These are phyloP conservation scores for Corvus cornix DNA, from an alignment of 2,113 vertebrate genomes.

Conservation along the genomic window DNA sequence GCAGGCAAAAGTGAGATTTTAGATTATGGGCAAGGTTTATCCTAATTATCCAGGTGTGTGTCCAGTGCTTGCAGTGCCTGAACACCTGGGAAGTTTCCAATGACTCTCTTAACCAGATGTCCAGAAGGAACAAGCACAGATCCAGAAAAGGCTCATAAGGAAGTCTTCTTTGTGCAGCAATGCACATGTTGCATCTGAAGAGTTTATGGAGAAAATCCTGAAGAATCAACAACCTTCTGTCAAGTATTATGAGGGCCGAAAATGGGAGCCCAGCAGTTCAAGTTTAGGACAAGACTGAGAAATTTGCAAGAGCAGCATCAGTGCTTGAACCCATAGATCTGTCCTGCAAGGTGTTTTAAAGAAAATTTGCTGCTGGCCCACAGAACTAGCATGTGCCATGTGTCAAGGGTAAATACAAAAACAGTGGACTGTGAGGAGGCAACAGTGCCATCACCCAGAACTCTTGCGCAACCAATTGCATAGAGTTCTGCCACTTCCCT, in stretches of 20 bases:
- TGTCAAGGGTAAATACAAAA: not conserved
- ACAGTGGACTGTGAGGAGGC: not conserved
- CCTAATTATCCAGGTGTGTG: not conserved
- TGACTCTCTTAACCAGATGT: not conserved
- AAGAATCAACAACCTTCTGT: not conserved
- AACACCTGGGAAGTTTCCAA: not conserved
- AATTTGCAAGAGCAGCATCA: not conserved
- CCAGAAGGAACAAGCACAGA: not conserved
- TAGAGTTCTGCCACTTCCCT: not conserved
- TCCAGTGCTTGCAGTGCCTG: not conserved
- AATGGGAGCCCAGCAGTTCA: rapidly evolving
- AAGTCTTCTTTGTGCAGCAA: not conserved
- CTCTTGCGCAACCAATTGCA: not conserved
- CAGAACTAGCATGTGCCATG: not conserved
- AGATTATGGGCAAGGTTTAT: not conserved
- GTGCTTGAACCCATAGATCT: not conserved
- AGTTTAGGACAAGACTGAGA: not conserved
- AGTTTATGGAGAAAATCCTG: not conserved
- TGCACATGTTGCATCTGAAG: not conserved
- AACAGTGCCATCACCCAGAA: not conserved
- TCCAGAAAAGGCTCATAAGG: not conserved
- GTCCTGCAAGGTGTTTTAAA: not conserved
- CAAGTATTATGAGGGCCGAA: not conserved
- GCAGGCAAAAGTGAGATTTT: not conserved
- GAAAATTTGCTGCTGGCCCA: not conserved